Percentiles rank a stretch among this genome's conserved stretches.
Conservation (phyloP, 2,113 vertebrate species). For the Lepidothrix coronata region DNA sequence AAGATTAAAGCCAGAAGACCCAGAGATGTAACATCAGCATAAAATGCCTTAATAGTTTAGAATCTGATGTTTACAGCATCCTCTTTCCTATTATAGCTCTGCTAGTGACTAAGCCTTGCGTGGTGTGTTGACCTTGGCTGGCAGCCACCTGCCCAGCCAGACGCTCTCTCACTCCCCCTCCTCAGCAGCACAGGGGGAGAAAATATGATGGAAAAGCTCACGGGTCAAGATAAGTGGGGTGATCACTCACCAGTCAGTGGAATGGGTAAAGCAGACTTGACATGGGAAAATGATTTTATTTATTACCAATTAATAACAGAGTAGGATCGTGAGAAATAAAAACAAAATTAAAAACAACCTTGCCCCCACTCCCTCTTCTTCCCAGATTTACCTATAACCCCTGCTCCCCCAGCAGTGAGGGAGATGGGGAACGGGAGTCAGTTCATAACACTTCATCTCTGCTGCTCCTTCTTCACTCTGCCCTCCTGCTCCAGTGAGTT, state of each 20-base stretch:
- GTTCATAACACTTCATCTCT: not conserved
- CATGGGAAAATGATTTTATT: not conserved
- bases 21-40: not conserved
- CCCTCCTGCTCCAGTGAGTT: not conserved
- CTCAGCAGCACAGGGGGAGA: not conserved
- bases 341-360: not conserved
- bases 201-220: not conserved
- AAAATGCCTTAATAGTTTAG: not conserved
- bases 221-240: not conserved
- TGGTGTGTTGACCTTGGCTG: not conserved
- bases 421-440: not conserved
- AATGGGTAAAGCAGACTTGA: not conserved
- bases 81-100: not conserved
- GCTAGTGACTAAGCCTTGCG: not conserved
- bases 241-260: not conserved
- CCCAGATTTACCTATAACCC: not conserved
- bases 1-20: slow-evolving; percentile 1
- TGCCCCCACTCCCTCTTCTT: not conserved
- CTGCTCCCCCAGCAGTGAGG: not conserved
- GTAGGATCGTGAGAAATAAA: not conserved
- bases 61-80: not conserved
- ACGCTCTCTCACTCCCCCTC: not conserved
- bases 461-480: not conserved
- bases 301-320: not conserved
- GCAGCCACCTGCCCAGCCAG: not conserved